phyloP scores from a whole-genome alignment of 1,140 invertebrate genomes.

The Cyclargus thomasi region DNA sequence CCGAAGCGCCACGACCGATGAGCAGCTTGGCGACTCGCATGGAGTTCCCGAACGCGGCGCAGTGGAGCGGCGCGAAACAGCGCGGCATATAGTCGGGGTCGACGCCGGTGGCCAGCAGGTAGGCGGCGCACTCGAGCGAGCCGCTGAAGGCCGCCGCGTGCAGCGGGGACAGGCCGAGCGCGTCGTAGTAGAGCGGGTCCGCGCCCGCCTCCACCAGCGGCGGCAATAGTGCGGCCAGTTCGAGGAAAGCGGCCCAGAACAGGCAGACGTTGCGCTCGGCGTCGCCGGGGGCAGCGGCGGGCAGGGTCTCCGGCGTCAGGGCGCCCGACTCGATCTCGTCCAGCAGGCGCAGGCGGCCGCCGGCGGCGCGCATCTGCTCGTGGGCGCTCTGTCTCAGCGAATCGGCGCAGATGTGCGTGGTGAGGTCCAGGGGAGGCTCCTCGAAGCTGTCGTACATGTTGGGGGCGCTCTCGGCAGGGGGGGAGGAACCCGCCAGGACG shows the following conservation, averaged over 20 bases:
- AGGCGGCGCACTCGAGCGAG: slow-evolving; percentile 81
- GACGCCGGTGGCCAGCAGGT: slow-evolving; percentile 80
- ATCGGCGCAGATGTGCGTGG: slow-evolving; percentile 83
- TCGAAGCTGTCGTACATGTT: slow-evolving; percentile 85
- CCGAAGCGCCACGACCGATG: slow-evolving; percentile 79
- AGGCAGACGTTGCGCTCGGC: slow-evolving; percentile 81
- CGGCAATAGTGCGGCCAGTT: slow-evolving; percentile 79
- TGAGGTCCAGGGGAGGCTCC: slow-evolving; percentile 81
- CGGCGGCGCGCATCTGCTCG: slow-evolving; percentile 81
- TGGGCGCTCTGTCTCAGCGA: slow-evolving; percentile 81
- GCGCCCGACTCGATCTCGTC: slow-evolving; percentile 82
- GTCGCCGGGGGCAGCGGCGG: slow-evolving; percentile 74
- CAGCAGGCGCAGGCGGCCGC: slow-evolving; percentile 79
- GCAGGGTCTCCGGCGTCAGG: slow-evolving; percentile 75
- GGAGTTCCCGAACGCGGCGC: slow-evolving; percentile 87
- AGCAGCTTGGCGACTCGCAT: slow-evolving; percentile 83
- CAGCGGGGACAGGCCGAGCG: slow-evolving; percentile 81
- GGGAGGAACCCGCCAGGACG: slow-evolving; percentile 83
- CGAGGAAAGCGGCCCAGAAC: slow-evolving; percentile 82
- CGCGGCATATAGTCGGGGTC: slow-evolving; percentile 81
- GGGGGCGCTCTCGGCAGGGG: slow-evolving; percentile 83
- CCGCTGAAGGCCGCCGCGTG: slow-evolving; percentile 87
- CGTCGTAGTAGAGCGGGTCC: slow-evolving; percentile 81
- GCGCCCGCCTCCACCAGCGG: slow-evolving; percentile 78
- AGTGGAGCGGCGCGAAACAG: slow-evolving; percentile 85